phyloP scores from a whole-genome alignment of 2,797 vertebrate species.

The Champsocephalus esox region DNA sequence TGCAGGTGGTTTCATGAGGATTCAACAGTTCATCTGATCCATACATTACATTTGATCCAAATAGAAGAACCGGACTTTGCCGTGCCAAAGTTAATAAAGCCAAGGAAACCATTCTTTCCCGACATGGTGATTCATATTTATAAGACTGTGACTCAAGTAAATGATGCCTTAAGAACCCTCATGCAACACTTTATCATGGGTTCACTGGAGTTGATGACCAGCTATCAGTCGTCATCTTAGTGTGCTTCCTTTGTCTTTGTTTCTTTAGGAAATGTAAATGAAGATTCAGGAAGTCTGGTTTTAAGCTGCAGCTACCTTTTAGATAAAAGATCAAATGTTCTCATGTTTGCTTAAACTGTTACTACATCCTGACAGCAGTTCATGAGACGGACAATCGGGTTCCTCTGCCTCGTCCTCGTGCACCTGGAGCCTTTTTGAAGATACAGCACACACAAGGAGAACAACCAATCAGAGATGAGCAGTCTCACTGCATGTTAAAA shows the following conservation, averaged over 20 bases:
- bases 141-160: conserved; percentile 35
- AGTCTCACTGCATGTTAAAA: too few relatives aligned
- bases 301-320: too few relatives aligned
- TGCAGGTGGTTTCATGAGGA: conserved; percentile 31
- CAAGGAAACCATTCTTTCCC: conserved; percentile 39
- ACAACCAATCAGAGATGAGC: too few relatives aligned
- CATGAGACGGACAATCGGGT: too few relatives aligned
- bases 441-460: too few relatives aligned
- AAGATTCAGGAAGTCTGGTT: conserved; percentile 1
- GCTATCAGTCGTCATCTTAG: conserved; percentile 32
- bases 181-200: conserved; percentile 13
- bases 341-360: too few relatives aligned
- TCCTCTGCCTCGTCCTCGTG: too few relatives aligned
- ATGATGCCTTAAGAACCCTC: conserved; percentile 26
- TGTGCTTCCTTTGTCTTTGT: conserved; percentile 24
- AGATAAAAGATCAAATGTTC: too few relatives aligned
- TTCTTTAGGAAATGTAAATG: conserved; percentile 38
- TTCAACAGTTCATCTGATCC: conserved; percentile 31
- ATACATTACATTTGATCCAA: conserved; percentile 31
- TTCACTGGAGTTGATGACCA: conserved; percentile 22
- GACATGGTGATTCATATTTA: conserved; percentile 59
- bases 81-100: conserved; percentile 59
- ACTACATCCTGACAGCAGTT: too few relatives aligned
- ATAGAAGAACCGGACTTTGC: conserved; percentile 26
- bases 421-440: too few relatives aligned